Percentiles rank a stretch among this genome's conserved stretches.
Evolutionary conservation across 2,888 invertebrate genomes (phyloP).

Genomic region (Cecidostiba fungosa): DNA sequence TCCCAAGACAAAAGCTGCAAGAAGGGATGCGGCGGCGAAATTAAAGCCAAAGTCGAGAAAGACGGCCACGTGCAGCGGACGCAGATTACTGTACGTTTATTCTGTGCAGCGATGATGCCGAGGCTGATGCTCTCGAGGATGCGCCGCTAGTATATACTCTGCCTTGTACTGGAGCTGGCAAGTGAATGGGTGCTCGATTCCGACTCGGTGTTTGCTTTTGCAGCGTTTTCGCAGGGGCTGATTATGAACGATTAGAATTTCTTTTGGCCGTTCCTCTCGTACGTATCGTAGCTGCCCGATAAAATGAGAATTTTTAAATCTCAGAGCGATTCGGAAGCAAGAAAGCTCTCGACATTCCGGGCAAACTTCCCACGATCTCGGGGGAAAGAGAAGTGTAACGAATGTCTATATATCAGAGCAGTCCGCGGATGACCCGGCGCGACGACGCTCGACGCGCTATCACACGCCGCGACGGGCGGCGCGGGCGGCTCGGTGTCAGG

Average conservation of each 20-base stretch:
- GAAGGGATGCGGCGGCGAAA: slow-evolving; percentile 1
- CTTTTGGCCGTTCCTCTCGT: too few species aligned
- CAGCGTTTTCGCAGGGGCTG: background rate
- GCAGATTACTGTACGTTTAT: slow-evolving; percentile 1
- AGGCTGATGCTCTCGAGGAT: background rate
- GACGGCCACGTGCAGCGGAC: background rate
- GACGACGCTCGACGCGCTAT: background rate
- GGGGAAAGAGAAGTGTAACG: slow-evolving; percentile 20
- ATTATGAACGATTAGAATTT: slow-evolving; percentile 12
- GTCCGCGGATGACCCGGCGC: slow-evolving; percentile 36
- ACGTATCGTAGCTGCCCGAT: too few species aligned
- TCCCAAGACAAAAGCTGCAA: background rate
- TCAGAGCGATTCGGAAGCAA: background rate
- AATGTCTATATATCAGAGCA: slow-evolving; percentile 1
- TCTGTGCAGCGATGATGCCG: too few species aligned
- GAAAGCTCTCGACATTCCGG: background rate
- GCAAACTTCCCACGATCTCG: slow-evolving; percentile 48
- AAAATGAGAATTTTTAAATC: too few species aligned
- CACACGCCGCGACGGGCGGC: background rate
- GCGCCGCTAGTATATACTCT: background rate
- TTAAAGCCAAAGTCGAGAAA: slow-evolving; percentile 14
- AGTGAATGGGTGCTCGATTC: slow-evolving; percentile 39
- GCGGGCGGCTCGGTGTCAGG: slow-evolving; percentile 41
- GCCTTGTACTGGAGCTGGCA: slow-evolving; percentile 32
- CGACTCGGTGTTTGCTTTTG: slow-evolving; percentile 6